Conservation (phyloP, 2,888 invertebrate species). For the Hemithea aestivaria region DNA sequence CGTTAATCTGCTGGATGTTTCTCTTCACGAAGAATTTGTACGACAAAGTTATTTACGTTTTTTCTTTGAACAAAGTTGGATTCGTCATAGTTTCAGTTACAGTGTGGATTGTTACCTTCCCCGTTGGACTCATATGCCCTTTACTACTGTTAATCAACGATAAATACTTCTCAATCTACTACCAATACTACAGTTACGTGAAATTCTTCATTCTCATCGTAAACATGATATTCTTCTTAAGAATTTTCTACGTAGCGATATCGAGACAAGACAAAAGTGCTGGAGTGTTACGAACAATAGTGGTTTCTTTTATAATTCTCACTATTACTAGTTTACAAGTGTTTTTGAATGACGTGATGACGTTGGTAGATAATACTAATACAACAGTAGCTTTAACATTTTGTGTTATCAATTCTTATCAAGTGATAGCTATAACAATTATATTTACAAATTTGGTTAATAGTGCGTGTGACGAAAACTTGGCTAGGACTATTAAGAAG, state of each 20-base stretch:
- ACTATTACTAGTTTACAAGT: slow-evolving; percentile 52
- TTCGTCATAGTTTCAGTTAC: slow-evolving; percentile 31
- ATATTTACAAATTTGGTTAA: slow-evolving; percentile 30
- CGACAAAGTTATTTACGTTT: slow-evolving; percentile 53
- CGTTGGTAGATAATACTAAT: slow-evolving; percentile 17
- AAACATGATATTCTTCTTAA: slow-evolving; percentile 45
- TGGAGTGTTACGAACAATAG: slow-evolving; percentile 25
- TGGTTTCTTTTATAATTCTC: slow-evolving; percentile 45
- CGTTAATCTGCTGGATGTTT: slow-evolving; percentile 53
- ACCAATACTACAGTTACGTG: slow-evolving; percentile 33
- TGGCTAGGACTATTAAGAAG: slow-evolving; percentile 3
- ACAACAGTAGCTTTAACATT: slow-evolving; percentile 12
- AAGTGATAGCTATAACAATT: slow-evolving; percentile 28
- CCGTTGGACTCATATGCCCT: slow-evolving; percentile 37
- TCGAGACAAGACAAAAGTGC: slow-evolving; percentile 13
- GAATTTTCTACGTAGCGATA: slow-evolving; percentile 44
- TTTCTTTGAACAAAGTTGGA: slow-evolving; percentile 31
- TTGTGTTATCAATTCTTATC: slow-evolving; percentile 32
- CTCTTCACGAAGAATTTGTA: slow-evolving; percentile 57
- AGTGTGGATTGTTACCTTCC: slow-evolving; percentile 42
- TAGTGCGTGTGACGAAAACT: background rate
- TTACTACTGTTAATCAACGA: slow-evolving; percentile 6
- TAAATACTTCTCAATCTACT: slow-evolving; percentile 23
- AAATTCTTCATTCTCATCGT: slow-evolving; percentile 45
- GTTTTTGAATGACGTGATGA: slow-evolving; percentile 41